Evolutionary conservation across 2,797 vertebrate species (phyloP), one percentile per base, ranked within the genome.

Genomic region (Coranthus polyacanthus): DNA sequence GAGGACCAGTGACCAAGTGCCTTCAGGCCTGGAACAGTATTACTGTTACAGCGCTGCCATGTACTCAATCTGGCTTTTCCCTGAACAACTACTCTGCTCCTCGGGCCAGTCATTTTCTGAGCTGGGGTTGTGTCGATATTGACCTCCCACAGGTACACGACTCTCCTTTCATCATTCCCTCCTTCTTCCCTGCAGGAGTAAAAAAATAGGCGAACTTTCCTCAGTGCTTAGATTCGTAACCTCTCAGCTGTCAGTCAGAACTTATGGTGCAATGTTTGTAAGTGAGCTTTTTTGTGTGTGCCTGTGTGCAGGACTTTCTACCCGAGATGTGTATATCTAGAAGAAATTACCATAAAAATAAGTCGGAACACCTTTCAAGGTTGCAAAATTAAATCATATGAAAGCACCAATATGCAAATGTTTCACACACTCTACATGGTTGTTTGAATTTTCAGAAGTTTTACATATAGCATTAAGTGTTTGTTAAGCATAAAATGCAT

Each of bases 81-180:
- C 72, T 36, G 47, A 82, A 86, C 81, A 84, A 79, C 85, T 57
- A 5, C 74, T 81, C 58, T 21, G 68, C 68, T 82, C 85, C 88
- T 75, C 75, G 29, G 84, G 89, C 86, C 81, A 84, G 82, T 88
- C 82, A 88, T 89, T 88, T 90, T 64, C 82, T 52, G 79, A 84
- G 76, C 68, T 52, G 26, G 16, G 81, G 83, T 77, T 83, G 75
- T 84, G 84, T 89, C 79, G 81, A 88, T 89, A 88, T 76, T 89
- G 85, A 88, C 89, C 88, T 89, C 86, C 85, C 81, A 74, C 56
- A 81, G 83, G 72, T 85, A 78, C 79, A 78, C 15, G 6, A 67
- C 70, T 72, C 70, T 79, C 63, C 74, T 78, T 86, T 84, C 74
- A 82, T 83, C 76, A 81, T 75, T 16, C 69, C 54, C 60, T 51